Base-by-base conservation (phyloP, 2,113 vertebrate genomes). In the Siphamia tubifer region DNA sequence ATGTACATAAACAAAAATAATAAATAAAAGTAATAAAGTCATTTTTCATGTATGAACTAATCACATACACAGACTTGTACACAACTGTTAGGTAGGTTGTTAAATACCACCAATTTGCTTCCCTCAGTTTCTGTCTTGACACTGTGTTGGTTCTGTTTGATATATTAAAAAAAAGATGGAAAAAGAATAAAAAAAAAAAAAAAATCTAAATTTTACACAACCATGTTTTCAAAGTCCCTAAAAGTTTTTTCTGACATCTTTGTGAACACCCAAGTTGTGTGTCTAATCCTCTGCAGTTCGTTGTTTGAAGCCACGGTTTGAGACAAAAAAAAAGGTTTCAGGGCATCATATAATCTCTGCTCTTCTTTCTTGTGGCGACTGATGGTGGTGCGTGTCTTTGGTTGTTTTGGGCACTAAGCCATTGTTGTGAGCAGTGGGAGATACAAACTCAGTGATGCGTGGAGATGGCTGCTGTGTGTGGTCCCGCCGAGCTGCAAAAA, bases 401-500 rank as follows among this genome's bases (percentile, higher is more conserved):
- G 47, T 31, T 32, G 72, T 38, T 38, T 70, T 6, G 20, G 68
- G 71, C 76, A 28, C 38, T 9, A 40, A 74, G 83, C 77, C 57
- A 83, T 72, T 75, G 67, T 70, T 72, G 71, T 49, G 77, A 79
- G 85, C 70, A 39, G 68, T 65, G 79, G 67, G 69, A 80, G 75
- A 81, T 62, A 67, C 77, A 77, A 69, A 77, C 44, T 51, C 82
- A 79, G 43, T 48, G 73, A 82, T 73, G 83, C 69, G 36, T 32
- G 32, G 45, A 68, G 71, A 52, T 13, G 49, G 60, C 70, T 74
- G 68, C 56, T 74, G 73, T 5, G 73, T 5, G 49, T 67, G 56
- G 62, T 68, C 56, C 28, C 15, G 39, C 54, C 1, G 42, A 34
- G 62, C 42, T 34, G 23, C 12, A 43, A 34, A 60, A 23, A 27